Percentiles rank a stretch among this genome's conserved stretches.
Evolutionary conservation across 2,888 invertebrate species (phyloP).

Genomic region (Clivina fossor): DNA sequence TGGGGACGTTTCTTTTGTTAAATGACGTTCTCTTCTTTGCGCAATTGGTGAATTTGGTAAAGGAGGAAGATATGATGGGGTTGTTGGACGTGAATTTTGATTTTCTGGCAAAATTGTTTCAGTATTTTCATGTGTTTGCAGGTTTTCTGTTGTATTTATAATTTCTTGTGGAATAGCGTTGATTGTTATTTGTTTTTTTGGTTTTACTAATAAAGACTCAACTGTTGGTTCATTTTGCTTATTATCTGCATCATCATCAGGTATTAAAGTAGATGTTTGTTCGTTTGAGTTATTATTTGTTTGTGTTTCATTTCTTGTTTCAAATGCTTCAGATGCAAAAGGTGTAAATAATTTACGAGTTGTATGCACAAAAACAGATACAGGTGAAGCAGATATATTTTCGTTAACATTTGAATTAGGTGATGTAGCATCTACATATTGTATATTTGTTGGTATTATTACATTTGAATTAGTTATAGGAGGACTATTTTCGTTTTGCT

Average conservation of each 20-base stretch:
- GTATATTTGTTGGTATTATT: conserved; percentile 24
- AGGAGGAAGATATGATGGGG: conserved; percentile 54
- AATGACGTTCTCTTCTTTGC: conserved; percentile 57
- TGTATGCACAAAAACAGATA: conserved; percentile 76
- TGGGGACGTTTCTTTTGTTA: conserved; percentile 66
- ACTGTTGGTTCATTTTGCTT: conserved; percentile 15
- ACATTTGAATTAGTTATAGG: conserved; percentile 25
- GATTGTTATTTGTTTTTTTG: conserved; percentile 40
- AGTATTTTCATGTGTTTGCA: conserved; percentile 23
- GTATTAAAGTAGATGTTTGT: conserved; percentile 41
- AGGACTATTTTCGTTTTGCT: too few relatives aligned
- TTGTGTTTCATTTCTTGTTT: conserved; percentile 43
- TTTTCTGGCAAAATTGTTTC: conserved; percentile 23
- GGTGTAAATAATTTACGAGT: conserved; percentile 79
- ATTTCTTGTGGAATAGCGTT: too few relatives aligned
- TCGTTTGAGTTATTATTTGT: conserved; percentile 33
- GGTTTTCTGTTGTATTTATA: conserved; percentile 31
- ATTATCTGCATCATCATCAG: conserved; percentile 42
- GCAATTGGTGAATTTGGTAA: conserved; percentile 61
- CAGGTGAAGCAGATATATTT: conserved; percentile 45
- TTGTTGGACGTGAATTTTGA: conserved; percentile 18
- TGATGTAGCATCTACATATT: conserved; percentile 35
- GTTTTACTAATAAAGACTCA: conserved; percentile 13
- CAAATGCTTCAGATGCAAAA: conserved; percentile 45
- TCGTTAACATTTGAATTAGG: neutral